These are phyloP conservation scores for Carcharodon carcharias DNA, from an alignment of 2,797 vertebrate species.

Conservation along the genomic window DNA sequence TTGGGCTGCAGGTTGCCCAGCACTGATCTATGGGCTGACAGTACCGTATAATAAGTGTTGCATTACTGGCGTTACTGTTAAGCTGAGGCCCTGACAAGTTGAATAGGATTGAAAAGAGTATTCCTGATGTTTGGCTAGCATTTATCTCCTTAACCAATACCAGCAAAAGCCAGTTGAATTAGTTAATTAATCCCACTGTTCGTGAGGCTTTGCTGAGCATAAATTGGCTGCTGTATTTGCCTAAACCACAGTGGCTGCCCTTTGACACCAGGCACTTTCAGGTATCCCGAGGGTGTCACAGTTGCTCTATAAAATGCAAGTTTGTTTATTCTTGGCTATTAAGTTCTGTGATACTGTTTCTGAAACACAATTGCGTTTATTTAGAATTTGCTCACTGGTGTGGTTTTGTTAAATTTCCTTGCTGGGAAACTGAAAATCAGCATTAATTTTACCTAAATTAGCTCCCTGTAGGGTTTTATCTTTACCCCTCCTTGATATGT, in stretches of 20 bases:
- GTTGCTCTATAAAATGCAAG: background rate
- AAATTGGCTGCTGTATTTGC: no score
- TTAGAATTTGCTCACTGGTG: background rate
- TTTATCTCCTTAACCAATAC: background rate
- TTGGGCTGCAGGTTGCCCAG: no score
- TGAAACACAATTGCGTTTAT: background rate
- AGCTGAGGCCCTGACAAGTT: background rate
- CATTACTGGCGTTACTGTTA: no score
- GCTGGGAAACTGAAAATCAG: background rate
- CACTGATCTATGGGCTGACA: no score
- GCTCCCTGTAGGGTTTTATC: background rate
- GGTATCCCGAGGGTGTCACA: background rate
- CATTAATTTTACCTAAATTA: background rate
- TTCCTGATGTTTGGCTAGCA: background rate
- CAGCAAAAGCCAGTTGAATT: background rate
- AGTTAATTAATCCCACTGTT: background rate
- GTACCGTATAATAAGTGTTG: no score
- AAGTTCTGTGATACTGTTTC: background rate
- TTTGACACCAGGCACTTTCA: no score
- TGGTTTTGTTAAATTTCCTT: background rate
- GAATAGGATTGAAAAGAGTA: no score
- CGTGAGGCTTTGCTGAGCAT: background rate
- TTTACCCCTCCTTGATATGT: background rate
- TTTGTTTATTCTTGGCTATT: background rate
- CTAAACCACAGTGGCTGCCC: no score